Base-by-base conservation (phyloP, 2,888 invertebrate species). In the Frankliniella intonsa region DNA sequence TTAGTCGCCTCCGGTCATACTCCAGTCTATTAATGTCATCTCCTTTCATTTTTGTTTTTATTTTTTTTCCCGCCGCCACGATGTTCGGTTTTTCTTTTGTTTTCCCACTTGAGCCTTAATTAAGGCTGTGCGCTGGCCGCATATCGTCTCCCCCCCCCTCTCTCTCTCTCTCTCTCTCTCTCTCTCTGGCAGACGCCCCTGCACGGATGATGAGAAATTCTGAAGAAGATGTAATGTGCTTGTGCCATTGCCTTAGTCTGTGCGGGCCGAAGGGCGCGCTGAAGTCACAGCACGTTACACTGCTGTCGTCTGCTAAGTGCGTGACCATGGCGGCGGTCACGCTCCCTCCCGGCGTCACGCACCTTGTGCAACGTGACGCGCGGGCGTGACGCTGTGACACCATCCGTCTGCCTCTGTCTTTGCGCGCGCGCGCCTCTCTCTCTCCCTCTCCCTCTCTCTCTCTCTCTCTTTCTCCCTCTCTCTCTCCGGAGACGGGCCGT, bases 401-500 rank as follows among this genome's bases (percentile, higher is more conserved):
- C 38, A 38, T 38, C 38, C 38, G 38, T 38, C 38, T 38, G 38
- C 5, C 38, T 38, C 38, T 38, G 38, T 5, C 3, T 5, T 38
- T 38, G 38, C 5, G 55, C 55, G 3, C 55, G 3, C 55, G 14
- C 19, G 12, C 55, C 38, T 38, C 38, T 38, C 38, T 38, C 38
- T 5, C 38, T 38, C 38, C 38, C 69, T 22, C 12, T 22, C 69
- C 69, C 22, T 76, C 38, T 38, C 38, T 5, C 38, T 38, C 38
- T 38, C 38, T 5, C 38, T 5, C 38, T 38, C 38, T 38, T 5
- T 38, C 38, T 5, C 38, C 5, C 38, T 38, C 38, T 5, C 38
- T 38, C 38, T 38, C 69, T 25, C 69, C 69, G 69, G 69, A 76
- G 69, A 76, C 69, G 69, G 69, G 69, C 69, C 69, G 69, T 76